Evolutionary conservation across 2,113 vertebrate genomes (phyloP).

Genomic region (Notothenia rossii): DNA sequence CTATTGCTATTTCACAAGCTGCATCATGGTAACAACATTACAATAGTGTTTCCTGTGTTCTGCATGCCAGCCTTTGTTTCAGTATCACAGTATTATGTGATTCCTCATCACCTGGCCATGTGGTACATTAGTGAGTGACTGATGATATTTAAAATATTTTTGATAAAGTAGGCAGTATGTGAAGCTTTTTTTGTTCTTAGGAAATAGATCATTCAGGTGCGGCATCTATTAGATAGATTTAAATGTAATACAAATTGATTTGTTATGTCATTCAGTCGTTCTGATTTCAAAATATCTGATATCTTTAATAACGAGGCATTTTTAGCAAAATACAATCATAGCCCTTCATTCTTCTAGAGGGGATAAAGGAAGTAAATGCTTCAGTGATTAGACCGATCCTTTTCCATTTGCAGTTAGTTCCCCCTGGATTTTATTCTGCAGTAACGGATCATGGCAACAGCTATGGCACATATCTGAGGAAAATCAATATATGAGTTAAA

Average conservation of each 20-base stretch:
- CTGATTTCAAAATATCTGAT: slow-evolving; percentile 47
- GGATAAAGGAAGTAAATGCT: background rate
- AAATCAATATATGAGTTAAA: background rate
- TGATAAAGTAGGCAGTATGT: slow-evolving; percentile 5
- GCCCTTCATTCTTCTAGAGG: slow-evolving; percentile 14
- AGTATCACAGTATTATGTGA: slow-evolving; percentile 23
- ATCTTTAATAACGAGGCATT: slow-evolving; percentile 12
- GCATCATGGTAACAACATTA: background rate
- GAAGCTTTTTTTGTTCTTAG: slow-evolving; percentile 5
- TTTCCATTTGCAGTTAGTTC: background rate
- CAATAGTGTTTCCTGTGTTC: background rate
- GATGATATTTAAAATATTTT: background rate
- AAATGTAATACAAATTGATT: slow-evolving; percentile 36
- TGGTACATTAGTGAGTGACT: background rate
- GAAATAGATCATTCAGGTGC: slow-evolving; percentile 33
- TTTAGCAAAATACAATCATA: background rate
- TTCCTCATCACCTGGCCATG: slow-evolving; percentile 7
- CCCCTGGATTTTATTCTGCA: slow-evolving; percentile 67
- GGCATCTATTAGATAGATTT: slow-evolving; percentile 7
- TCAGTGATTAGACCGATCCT: slow-evolving; percentile 7
- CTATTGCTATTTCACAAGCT: slow-evolving; percentile 12
- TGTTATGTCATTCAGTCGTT: slow-evolving; percentile 27
- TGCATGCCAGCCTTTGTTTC: slow-evolving; percentile 7
- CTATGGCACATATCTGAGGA: slow-evolving; percentile 80
- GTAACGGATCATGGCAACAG: slow-evolving; percentile 80